phyloP scores from a whole-genome alignment of 2,888 invertebrate genomes.

The Leucophenga montana region DNA sequence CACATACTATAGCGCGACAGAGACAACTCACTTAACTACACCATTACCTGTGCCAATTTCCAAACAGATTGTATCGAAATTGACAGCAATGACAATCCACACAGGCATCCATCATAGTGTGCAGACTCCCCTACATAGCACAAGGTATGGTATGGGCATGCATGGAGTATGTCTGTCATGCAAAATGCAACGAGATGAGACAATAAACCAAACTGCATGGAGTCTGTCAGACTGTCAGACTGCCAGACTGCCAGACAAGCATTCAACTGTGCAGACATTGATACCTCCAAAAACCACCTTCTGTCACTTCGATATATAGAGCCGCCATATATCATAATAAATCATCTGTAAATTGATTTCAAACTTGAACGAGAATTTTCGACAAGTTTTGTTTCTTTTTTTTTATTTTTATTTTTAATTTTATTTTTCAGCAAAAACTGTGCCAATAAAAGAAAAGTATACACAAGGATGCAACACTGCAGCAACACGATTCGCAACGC shows the following conservation, averaged over 20 bases:
- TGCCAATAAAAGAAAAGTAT: constrained; percentile 14
- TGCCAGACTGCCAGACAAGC: too few relatives aligned
- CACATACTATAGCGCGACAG: not conserved
- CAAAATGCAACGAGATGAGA: not conserved
- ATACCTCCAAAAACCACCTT: too few relatives aligned
- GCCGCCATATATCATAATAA: constrained; percentile 50
- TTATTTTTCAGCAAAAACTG: constrained; percentile 7
- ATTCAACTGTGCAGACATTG: too few relatives aligned
- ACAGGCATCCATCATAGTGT: constrained; percentile 57
- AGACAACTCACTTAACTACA: constrained; percentile 15
- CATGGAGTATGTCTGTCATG: too few relatives aligned
- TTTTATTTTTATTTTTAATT: not conserved
- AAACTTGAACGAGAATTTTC: constrained; percentile 44
- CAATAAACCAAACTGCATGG: not conserved
- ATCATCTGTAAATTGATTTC: constrained; percentile 64
- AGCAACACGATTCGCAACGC: not conserved
- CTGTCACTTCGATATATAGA: too few relatives aligned
- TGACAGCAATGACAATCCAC: constrained; percentile 62
- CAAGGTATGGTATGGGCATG: not conserved
- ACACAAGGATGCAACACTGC: not conserved
- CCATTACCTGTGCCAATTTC: constrained; percentile 26
- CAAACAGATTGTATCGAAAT: constrained; percentile 55
- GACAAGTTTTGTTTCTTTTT: constrained; percentile 30
- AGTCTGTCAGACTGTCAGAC: too few relatives aligned
- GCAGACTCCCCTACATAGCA: too few relatives aligned